A percentile compares a stretch with the other conserved stretches of the same genome.
These are phyloP conservation scores for Anoplolepis gracilipes DNA, from an alignment of 1,140 invertebrate genomes.

Conservation along the genomic window DNA sequence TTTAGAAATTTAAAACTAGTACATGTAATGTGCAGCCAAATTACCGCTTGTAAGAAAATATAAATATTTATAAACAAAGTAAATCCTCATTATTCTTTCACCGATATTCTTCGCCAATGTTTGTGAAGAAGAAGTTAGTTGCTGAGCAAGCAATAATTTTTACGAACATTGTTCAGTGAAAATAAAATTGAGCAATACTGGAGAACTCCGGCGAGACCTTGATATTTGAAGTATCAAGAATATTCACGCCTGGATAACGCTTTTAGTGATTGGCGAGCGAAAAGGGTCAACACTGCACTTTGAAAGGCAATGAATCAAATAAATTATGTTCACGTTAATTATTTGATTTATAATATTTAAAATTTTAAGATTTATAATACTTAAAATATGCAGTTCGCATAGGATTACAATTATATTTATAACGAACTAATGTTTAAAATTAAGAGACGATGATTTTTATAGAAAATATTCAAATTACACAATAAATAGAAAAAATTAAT, in stretches of 20 bases:
- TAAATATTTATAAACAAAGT: neutral
- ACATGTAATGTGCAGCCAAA: neutral
- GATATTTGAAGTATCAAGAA: conserved; percentile 36
- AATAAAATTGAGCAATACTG: conserved; percentile 10
- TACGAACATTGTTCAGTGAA: neutral
- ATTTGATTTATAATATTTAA: no score
- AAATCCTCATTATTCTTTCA: conserved; percentile 5
- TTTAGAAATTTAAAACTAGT: neutral
- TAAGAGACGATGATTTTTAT: neutral
- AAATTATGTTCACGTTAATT: no score
- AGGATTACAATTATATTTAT: neutral
- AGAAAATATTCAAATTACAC: neutral
- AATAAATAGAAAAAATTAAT: neutral
- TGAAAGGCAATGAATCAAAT: conserved; percentile 4
- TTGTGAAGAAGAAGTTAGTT: conserved; percentile 5
- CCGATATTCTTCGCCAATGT: conserved; percentile 6
- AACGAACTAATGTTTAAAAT: neutral
- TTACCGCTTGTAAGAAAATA: neutral
- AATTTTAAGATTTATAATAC: no score
- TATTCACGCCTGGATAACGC: conserved; percentile 32
- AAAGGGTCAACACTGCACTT: neutral
- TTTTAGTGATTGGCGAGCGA: conserved; percentile 16
- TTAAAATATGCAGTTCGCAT: no score
- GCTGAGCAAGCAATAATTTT: conserved; percentile 45
- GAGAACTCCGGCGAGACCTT: neutral